These are phyloP conservation scores for Hoplodrina blanda DNA, from an alignment of 2,888 invertebrate genomes.

Conservation along the genomic window DNA sequence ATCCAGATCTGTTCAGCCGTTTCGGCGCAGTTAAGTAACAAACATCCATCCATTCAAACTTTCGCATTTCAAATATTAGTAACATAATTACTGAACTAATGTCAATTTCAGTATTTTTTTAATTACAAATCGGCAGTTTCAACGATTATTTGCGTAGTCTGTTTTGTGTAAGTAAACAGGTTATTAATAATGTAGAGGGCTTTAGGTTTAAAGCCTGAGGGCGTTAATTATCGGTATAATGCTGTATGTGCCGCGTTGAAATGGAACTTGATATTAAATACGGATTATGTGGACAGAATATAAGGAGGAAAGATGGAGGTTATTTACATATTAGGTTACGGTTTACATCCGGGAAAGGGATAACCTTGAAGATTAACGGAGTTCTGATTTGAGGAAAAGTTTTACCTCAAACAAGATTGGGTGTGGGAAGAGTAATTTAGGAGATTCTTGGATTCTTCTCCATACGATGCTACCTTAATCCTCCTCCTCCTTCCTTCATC, in stretches of 20 bases:
- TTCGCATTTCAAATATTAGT: no score
- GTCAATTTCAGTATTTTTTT: neutral
- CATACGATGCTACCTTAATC: no score
- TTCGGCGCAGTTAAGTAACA: no score
- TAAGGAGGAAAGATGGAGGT: slow-evolving; percentile 14
- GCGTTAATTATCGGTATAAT: slow-evolving; percentile 39
- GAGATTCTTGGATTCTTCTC: neutral
- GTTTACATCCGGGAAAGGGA: slow-evolving; percentile 20
- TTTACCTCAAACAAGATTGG: neutral
- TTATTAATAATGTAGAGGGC: slow-evolving; percentile 32
- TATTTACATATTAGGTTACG: slow-evolving; percentile 39
- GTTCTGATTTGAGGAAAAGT: slow-evolving; percentile 11
- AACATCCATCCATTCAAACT: no score
- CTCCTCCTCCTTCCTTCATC: no score
- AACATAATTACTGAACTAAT: no score
- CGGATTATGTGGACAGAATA: slow-evolving; percentile 37
- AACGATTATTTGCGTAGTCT: slow-evolving; percentile 19
- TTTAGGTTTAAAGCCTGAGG: slow-evolving; percentile 40
- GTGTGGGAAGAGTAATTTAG: neutral
- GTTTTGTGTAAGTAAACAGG: slow-evolving; percentile 29
- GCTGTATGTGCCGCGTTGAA: slow-evolving; percentile 13
- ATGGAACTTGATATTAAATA: slow-evolving; percentile 51
- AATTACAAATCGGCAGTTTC: neutral
- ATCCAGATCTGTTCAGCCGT: no score
- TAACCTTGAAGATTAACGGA: neutral